Evolutionary conservation across 1,140 invertebrate species (phyloP), one percentile per base, ranked within the genome.

Genomic region (Rhynchophorus ferrugineus): DNA sequence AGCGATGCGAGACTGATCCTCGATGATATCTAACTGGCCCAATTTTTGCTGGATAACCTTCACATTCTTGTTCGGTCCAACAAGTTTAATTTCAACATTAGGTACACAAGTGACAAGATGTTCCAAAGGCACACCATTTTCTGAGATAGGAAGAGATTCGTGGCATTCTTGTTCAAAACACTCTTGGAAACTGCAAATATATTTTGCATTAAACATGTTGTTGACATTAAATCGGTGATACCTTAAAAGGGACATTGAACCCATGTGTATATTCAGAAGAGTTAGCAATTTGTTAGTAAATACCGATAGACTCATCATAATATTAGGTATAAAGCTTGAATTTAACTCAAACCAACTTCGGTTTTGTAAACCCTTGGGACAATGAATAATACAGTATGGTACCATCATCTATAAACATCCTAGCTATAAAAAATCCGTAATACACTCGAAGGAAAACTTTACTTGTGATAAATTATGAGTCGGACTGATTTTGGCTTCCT

Each of bases 41-140:
- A 56, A 43, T 36, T 71, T 54, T 63, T 71, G 44, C 61, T 69
- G 19, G 62, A 70, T 35, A 62, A 70, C 64, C 68, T 74, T 54
- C 9, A 67, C 61, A 37, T 61, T 69, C 49, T 59, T 60, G 35
- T 66, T 68, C 6, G 60, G 59, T 13, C 59, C 63, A 47, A 56
- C 67, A 63, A 14, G 63, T 61, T 49, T 69, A 60, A 79, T 62
- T 67, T 80, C 44, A 11, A 91, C 78, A 34, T 83, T 83, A n/a
- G 78, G 77, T 11, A 92, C 75, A 70, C 87, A 90, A n/a, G 85
- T 82, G 0, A 93, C 76, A 16, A 93, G 71, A 71, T 94, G 89
- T 64, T 94, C 90, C 16, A 94, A 66, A 8, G 88, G 84, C 3
- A 92, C 87, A 1, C 89, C 87, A 50, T 73, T 76, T 20, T 79